A percentile compares a stretch with the other conserved stretches of the same genome.
These are phyloP conservation scores for Phocoena phocoena DNA, from an alignment of 2,113 vertebrate species.

Conservation along the genomic window DNA sequence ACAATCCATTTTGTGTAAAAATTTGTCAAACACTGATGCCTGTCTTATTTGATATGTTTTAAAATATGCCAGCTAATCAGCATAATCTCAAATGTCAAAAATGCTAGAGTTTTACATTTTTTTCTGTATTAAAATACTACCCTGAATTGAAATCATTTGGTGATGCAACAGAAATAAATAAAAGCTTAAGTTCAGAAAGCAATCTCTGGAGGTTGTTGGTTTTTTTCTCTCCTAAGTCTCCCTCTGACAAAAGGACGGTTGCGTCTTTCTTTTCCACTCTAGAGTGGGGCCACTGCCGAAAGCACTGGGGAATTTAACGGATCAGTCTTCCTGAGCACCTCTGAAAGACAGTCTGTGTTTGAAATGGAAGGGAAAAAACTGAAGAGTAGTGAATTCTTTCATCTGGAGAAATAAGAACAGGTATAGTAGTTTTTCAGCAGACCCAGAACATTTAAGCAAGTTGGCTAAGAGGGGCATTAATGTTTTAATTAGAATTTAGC, in stretches of 20 bases:
- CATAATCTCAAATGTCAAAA: slow-evolving; percentile 38
- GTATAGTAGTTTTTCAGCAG: background rate
- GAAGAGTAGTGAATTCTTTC: background rate
- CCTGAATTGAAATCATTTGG: slow-evolving; percentile 52
- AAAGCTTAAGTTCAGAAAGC: background rate
- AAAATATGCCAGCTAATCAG: slow-evolving; percentile 47
- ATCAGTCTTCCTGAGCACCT: background rate
- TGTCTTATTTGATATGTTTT: slow-evolving; percentile 26
- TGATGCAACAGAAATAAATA: background rate
- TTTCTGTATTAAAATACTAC: slow-evolving; percentile 30
- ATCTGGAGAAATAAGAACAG: background rate
- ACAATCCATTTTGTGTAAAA: slow-evolving; percentile 9
- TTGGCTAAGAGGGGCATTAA: background rate
- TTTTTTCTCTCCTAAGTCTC: background rate
- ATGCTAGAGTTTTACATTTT: slow-evolving; percentile 14
- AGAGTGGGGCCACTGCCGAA: background rate
- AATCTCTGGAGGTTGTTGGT: background rate
- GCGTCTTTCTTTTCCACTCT: background rate
- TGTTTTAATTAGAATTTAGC: slow-evolving; percentile 15
- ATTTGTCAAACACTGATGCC: background rate
- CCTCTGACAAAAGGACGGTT: background rate
- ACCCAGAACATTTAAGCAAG: background rate
- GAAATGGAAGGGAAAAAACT: background rate
- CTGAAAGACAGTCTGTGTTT: background rate
- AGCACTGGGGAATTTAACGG: background rate